Conservation (phyloP, 1,140 invertebrate genomes). For the Panulirus ornatus region DNA sequence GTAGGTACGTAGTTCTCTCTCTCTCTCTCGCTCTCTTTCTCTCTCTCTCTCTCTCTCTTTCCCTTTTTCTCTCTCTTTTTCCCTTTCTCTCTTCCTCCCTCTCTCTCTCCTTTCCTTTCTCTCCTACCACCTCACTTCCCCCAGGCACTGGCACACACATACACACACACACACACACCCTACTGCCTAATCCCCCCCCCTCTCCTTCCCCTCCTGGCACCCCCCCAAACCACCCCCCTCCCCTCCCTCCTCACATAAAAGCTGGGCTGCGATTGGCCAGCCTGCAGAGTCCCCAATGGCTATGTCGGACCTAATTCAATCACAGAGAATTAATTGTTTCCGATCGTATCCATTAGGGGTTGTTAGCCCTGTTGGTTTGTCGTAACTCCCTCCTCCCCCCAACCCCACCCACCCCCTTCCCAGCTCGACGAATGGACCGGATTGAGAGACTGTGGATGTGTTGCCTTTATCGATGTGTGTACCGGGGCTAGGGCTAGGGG, state of each 20-base stretch:
- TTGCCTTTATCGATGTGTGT: slow-evolving; percentile 35
- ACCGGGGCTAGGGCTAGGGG: too few relatives aligned
- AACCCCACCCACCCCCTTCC: neutral
- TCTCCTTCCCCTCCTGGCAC: neutral
- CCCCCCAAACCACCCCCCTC: neutral
- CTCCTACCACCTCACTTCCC: slow-evolving; percentile 12
- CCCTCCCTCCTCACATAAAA: slow-evolving; percentile 38
- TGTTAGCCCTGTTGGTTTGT: slow-evolving; percentile 61
- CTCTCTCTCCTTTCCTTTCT: neutral
- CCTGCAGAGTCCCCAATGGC: slow-evolving; percentile 52
- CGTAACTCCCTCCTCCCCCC: neutral
- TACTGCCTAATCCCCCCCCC: neutral
- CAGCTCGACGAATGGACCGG: slow-evolving; percentile 8
- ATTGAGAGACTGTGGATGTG: slow-evolving; percentile 29
- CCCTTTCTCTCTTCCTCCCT: neutral
- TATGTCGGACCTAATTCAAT: slow-evolving; percentile 65
- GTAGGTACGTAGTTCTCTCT: too few relatives aligned
- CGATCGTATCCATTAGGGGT: slow-evolving; percentile 68
- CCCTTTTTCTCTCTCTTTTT: neutral
- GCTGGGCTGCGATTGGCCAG: slow-evolving; percentile 56
- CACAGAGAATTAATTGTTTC: slow-evolving; percentile 64
- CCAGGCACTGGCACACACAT: neutral
- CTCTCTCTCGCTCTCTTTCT: slow-evolving; percentile 1
- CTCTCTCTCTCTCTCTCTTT: slow-evolving; percentile 7
- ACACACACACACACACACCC: too few relatives aligned